phyloP scores from a whole-genome alignment of 2,113 vertebrate species.

The Rhabdomys dilectus region DNA sequence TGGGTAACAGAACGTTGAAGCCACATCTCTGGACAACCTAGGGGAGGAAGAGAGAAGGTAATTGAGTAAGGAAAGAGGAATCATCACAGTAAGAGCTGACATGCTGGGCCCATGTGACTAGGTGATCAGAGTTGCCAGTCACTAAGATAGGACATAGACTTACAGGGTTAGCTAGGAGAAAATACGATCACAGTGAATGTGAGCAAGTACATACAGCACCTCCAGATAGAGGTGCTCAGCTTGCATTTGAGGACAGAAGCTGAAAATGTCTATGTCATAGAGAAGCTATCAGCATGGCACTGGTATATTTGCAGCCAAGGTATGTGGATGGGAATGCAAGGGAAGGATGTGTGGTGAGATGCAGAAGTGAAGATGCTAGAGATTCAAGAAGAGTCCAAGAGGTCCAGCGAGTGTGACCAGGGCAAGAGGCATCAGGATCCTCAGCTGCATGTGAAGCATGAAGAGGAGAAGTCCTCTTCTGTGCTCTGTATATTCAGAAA shows the following conservation, averaged over 20 bases:
- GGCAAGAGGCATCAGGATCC: neutral
- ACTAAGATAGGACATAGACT: neutral
- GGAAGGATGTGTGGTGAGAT: neutral
- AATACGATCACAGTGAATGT: neutral
- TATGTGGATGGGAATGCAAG: neutral
- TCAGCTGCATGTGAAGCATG: neutral
- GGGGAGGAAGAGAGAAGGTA: neutral
- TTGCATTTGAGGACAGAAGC: neutral
- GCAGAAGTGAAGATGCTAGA: neutral
- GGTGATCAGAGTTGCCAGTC: neutral
- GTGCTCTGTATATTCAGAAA: neutral
- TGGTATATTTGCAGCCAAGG: neutral
- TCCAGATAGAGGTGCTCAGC: neutral
- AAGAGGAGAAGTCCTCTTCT: neutral
- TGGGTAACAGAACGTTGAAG: neutral
- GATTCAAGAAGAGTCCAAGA: neutral
- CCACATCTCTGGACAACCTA: neutral
- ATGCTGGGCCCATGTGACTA: neutral
- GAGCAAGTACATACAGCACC: no score
- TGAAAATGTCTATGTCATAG: neutral
- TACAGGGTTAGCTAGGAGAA: neutral
- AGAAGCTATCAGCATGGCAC: neutral
- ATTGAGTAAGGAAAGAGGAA: neutral
- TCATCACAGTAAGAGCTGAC: no score
- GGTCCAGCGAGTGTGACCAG: neutral